Evolutionary conservation across 2,113 vertebrate genomes (phyloP).

Genomic region (Riparia riparia): DNA sequence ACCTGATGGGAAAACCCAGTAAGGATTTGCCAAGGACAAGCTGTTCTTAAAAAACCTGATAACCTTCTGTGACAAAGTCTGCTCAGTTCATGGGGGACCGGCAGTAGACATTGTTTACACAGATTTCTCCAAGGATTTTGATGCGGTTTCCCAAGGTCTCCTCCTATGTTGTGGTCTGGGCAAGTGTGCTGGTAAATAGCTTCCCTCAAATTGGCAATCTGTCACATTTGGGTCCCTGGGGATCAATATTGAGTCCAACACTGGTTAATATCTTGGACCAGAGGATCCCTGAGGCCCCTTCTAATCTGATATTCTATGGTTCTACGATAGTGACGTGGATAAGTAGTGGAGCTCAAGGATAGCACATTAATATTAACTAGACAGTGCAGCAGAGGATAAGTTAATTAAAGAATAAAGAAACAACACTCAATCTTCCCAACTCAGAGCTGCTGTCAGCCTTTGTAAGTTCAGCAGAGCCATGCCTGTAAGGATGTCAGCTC

Average conservation of each 20-base stretch:
- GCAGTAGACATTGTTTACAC: background rate
- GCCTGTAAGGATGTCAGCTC: background rate
- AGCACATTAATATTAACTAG: conserved; percentile 34
- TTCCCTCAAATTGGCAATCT: background rate
- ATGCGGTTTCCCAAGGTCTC: background rate
- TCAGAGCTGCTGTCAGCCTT: background rate
- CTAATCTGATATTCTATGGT: background rate
- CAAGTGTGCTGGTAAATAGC: background rate
- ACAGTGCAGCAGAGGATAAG: background rate
- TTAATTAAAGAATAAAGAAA: conserved; percentile 62
- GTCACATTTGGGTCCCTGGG: background rate
- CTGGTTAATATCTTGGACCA: background rate
- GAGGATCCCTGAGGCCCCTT: background rate
- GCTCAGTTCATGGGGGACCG: background rate
- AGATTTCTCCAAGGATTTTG: background rate
- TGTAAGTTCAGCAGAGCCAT: background rate
- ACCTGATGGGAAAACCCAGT: background rate
- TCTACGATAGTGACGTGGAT: background rate
- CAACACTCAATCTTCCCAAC: background rate
- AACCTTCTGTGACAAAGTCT: background rate
- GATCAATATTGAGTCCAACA: background rate
- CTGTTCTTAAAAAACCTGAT: rapidly evolving
- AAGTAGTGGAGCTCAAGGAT: background rate
- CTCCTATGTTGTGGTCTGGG: too few species aligned
- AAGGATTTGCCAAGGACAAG: background rate